Evolutionary conservation across 2,888 invertebrate genomes (phyloP), one percentile per base, ranked within the genome.

Genomic region (Aleiodes testaceus): DNA sequence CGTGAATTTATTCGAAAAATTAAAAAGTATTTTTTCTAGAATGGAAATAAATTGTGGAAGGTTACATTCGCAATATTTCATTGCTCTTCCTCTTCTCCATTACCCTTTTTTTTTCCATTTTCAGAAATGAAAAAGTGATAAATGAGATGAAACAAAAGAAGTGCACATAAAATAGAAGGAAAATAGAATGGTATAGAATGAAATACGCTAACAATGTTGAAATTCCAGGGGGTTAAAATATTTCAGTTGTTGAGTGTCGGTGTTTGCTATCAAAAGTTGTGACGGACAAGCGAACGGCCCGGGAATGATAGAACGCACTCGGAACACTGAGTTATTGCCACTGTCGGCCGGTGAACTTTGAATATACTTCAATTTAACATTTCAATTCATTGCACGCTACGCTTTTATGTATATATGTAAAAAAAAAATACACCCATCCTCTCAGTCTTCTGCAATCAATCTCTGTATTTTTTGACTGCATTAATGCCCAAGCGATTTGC

Each of bases 281-380:
- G 59, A 59, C 18, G 36, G 59, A 59, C 59, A 59, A 59, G 59
- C 26, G 53, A 20, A 53, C 53, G 26, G 53, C 22, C 49, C 14
- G 53, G 22, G 53, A 53, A 53, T 53, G 53, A 53, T 63, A 20
- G 22, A 45, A 63, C 45, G 63, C 63, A 63, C 16, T 63, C 45
- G 63, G 42, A 59, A 59, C 59, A 49, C 50, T 65, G 49, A 65
- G 49, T 65, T 65, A 65, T 65, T 65, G 47, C 65, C 49, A 22
- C 49, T 65, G 65, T 65, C 65, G 65, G 65, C 49, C n/a, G 30
- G 49, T 49, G 49, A 26, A 65, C 65, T 65, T 65, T 65, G 49
- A 65, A 65, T 65, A 65, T 65, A 65, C 65, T 65, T 65, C 65
- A 65, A 49, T 65, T 65, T 65, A 65, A 65, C 49, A 65, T 65